Evolutionary conservation across 2,888 invertebrate genomes (phyloP).

Genomic region (Chrysolina oricalcia): DNA sequence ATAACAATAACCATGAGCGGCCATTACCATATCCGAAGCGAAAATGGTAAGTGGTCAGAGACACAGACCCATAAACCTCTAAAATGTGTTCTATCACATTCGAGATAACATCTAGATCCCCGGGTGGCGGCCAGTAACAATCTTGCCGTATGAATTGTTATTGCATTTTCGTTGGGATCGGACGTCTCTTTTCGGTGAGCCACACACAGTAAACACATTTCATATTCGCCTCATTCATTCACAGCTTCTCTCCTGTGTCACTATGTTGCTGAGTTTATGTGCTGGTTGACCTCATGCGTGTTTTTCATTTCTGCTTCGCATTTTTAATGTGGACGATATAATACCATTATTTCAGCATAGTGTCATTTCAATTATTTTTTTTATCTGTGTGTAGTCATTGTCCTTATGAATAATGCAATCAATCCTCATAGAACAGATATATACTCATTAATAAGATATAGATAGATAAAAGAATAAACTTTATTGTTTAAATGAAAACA

Average conservation of each 20-base stretch:
- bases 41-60: constrained; percentile 66
- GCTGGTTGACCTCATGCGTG: neutral
- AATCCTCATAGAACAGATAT: too few species aligned
- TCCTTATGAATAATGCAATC: too few species aligned
- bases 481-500: too few species aligned
- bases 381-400: too few species aligned
- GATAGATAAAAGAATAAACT: too few species aligned
- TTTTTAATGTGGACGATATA: neutral
- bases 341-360: too few species aligned
- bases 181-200: constrained; percentile 37
- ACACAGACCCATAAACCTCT: constrained; percentile 65
- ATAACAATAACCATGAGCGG: constrained; percentile 63
- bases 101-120: constrained; percentile 67
- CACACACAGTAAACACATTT: constrained; percentile 47
- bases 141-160: constrained; percentile 42
- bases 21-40: constrained; percentile 66
- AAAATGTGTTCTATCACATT: constrained; percentile 66
- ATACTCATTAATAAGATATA: too few species aligned
- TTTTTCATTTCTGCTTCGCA: neutral
- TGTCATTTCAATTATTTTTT: too few species aligned
- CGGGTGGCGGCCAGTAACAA: constrained; percentile 60
- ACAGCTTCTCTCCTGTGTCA: constrained; percentile 25
- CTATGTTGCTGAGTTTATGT: neutral
- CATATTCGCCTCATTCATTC: constrained; percentile 38
- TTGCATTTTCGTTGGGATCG: constrained; percentile 35